These are phyloP conservation scores for Casuarius casuarius DNA, from an alignment of 2,113 vertebrate genomes.

Conservation along the genomic window DNA sequence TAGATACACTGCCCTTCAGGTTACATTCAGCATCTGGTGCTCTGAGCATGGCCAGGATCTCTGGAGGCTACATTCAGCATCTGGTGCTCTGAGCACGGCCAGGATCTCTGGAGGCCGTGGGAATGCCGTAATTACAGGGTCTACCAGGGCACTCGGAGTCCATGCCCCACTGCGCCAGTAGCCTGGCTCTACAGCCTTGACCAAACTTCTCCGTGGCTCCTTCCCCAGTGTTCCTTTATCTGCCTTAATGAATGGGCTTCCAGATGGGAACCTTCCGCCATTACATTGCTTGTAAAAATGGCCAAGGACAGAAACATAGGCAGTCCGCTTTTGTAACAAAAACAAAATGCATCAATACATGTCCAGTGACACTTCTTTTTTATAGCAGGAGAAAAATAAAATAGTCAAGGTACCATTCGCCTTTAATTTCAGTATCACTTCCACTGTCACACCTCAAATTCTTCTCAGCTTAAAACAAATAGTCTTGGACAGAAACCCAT, in stretches of 20 bases:
- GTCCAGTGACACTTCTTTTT: rapidly evolving
- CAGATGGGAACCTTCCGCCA: not conserved
- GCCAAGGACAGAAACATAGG: not conserved
- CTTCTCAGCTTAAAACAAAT: not conserved
- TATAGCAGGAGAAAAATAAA: not conserved
- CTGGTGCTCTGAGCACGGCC: not conserved
- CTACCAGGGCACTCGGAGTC: not conserved
- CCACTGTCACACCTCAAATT: not conserved
- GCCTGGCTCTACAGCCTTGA: not conserved
- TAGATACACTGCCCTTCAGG: not conserved
- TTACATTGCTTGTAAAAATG: not conserved
- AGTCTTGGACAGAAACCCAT: not conserved
- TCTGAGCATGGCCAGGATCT: not conserved
- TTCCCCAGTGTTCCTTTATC: not conserved
- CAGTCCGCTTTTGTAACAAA: not conserved
- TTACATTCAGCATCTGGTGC: not conserved
- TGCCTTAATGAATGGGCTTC: not conserved
- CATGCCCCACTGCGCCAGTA: not conserved
- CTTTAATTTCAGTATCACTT: not conserved
- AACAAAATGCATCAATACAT: not conserved
- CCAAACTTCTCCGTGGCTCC: no score
- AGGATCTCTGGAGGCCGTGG: not conserved
- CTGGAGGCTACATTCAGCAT: no score
- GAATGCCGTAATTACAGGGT: not conserved
- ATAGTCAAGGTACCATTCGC: not conserved